phyloP scores from a whole-genome alignment of 2,888 invertebrate genomes.

The Amphipoea lucens region DNA sequence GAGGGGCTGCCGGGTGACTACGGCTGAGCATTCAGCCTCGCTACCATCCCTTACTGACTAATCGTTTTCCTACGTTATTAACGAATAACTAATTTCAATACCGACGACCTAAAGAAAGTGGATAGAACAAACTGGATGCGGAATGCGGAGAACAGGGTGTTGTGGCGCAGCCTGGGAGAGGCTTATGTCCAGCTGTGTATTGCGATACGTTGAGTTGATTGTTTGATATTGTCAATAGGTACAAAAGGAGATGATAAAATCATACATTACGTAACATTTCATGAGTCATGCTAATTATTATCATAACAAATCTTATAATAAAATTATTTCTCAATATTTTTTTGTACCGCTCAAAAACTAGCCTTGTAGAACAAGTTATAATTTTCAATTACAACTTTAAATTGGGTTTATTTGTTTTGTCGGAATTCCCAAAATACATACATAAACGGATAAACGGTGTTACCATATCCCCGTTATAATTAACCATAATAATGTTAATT shows the following conservation, averaged over 20 bases:
- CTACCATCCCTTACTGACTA: neutral
- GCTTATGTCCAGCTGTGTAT: too few species aligned
- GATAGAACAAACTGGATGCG: neutral
- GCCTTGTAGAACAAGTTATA: neutral
- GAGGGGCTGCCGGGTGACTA: too few species aligned
- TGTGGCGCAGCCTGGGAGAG: too few species aligned
- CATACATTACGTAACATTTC: constrained; percentile 15
- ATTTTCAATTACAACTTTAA: constrained; percentile 10
- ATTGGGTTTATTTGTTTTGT: neutral
- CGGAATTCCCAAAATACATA: neutral
- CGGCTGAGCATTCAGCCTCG: neutral
- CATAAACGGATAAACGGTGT: neutral
- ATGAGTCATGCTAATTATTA: constrained; percentile 27
- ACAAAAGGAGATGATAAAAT: neutral
- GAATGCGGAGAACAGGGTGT: neutral
- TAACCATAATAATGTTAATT: constrained; percentile 41
- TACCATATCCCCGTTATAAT: constrained; percentile 20
- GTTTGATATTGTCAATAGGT: neutral
- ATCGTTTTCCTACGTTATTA: neutral
- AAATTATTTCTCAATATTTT: neutral
- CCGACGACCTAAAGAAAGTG: too few species aligned
- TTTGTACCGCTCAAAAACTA: constrained; percentile 6
- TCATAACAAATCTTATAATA: constrained; percentile 24
- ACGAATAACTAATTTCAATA: neutral
- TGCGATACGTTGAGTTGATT: neutral